Evolutionary conservation across 2,113 vertebrate genomes (phyloP).

Genomic region (Sterrhoptilus dennistouni): DNA sequence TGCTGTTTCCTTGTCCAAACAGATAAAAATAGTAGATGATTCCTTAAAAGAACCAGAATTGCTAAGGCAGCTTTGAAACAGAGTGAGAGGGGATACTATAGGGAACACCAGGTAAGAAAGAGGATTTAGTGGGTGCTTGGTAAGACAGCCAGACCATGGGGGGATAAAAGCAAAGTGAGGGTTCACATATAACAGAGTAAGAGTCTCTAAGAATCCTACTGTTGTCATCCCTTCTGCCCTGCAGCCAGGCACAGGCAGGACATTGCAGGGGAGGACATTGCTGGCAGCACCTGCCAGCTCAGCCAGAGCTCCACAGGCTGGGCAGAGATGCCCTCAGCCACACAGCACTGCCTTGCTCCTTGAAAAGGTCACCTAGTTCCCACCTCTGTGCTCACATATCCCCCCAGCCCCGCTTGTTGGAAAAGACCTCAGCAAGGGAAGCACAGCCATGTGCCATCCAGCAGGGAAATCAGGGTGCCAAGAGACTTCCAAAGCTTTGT

Average conservation of each 20-base stretch:
- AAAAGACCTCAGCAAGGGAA: neutral
- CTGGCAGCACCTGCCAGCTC: neutral
- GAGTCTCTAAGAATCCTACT: neutral
- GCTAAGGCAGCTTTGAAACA: neutral
- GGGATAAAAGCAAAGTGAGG: neutral
- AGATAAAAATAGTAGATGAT: slow-evolving; percentile 7
- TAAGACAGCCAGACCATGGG: neutral
- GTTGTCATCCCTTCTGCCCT: neutral
- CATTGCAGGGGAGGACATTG: too few relatives aligned
- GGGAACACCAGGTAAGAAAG: neutral
- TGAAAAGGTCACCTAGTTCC: neutral
- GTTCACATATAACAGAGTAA: neutral
- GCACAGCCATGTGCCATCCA: rapidly evolving
- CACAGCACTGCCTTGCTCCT: neutral
- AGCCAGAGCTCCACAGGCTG: neutral
- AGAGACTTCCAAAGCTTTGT: neutral
- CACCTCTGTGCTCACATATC: rapidly evolving
- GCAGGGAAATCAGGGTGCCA: neutral
- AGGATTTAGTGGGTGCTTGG: neutral
- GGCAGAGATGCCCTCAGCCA: neutral
- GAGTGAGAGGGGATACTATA: neutral
- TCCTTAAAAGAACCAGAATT: neutral
- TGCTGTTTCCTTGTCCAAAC: neutral
- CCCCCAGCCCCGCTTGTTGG: rapidly evolving
- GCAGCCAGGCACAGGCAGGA: neutral